Base-by-base conservation (phyloP, 2,888 invertebrate species). In the Acanthosepion pharaonis region DNA sequence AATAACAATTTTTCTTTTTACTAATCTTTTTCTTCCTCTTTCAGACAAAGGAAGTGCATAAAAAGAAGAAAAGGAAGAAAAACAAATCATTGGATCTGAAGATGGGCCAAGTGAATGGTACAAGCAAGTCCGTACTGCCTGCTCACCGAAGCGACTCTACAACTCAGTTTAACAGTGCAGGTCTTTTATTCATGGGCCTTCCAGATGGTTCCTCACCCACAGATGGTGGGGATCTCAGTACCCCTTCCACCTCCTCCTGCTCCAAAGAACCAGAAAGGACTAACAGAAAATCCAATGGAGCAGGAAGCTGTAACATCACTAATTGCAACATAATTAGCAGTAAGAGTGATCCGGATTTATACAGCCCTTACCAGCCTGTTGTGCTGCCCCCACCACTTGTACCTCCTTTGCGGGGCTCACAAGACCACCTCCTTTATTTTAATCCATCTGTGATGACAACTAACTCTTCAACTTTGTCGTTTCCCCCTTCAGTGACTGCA, bases 31-130 rank as follows among this genome's bases (percentile, higher is more conserved):
- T 42, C 59, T 91, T 9, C 59, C 91, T 59, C n/a, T 92, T 94
- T 33, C 78, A 94, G 94, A 78, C 42, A 28, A 55, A 78, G 55
- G 94, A 94, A 92, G 94, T 92, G 3, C 94, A 92, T 51, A 94
- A 94, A 92, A 94, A 94, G 51, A 94, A 94, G 78, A 94, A 94
- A 94, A 91, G 59, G 48, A 94, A 94, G 94, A 94, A 94, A 64
- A 94, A 94, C 28, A 94, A 55, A 64, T 64, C 64, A 42, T 20
- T 94, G 15, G 94, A 94, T 94, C 20, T 93, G 9, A 93, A 93
- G n/a, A 93, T 93, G 93, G 8, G 93, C n/a, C 78, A 78, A 15
- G 78, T 78, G 8, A 78, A 11, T 33, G 33, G 4, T 9, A 9
- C 78, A 9, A 48, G 49, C 18, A 33, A 78, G 11, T 49, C 49